Conservation (phyloP, 2,888 invertebrate genomes). For the Machimus atricapillus region DNA sequence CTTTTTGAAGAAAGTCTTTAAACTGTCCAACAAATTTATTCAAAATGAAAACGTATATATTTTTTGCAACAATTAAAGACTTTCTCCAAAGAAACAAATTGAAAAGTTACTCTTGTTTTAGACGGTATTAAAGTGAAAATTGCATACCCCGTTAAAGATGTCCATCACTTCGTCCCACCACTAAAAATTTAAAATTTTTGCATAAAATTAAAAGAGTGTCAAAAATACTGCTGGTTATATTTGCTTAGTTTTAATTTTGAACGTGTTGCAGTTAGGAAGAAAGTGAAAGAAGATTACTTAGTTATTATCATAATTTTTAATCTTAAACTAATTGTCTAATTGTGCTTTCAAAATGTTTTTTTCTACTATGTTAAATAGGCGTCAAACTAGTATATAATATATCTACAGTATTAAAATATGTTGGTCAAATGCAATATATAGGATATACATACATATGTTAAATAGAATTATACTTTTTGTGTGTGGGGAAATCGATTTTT, state of each 20-base stretch:
- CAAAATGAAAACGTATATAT: not conserved
- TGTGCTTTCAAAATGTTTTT: not conserved
- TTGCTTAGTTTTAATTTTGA: not conserved
- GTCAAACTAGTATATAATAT: not conserved
- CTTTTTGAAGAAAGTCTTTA: not conserved
- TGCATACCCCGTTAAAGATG: constrained; percentile 92
- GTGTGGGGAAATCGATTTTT: too few species aligned
- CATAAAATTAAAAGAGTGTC: not conserved
- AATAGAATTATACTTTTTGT: not conserved
- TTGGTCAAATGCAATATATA: not conserved
- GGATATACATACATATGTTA: not conserved
- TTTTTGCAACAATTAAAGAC: not conserved
- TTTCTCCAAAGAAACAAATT: not conserved
- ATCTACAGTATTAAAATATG: not conserved
- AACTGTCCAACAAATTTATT: not conserved
- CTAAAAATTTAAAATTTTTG: constrained; percentile 71
- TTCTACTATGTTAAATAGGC: not conserved
- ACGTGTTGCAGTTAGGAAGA: not conserved
- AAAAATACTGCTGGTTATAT: not conserved
- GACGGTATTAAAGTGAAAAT: constrained; percentile 49
- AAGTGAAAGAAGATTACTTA: not conserved
- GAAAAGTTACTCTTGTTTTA: not conserved
- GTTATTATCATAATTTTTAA: not conserved
- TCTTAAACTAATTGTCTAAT: not conserved
- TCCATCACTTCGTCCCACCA: constrained; percentile 97